Evolutionary conservation across 2,888 invertebrate species (phyloP), one percentile per base, ranked within the genome.

Genomic region (Ellobium chinense): DNA sequence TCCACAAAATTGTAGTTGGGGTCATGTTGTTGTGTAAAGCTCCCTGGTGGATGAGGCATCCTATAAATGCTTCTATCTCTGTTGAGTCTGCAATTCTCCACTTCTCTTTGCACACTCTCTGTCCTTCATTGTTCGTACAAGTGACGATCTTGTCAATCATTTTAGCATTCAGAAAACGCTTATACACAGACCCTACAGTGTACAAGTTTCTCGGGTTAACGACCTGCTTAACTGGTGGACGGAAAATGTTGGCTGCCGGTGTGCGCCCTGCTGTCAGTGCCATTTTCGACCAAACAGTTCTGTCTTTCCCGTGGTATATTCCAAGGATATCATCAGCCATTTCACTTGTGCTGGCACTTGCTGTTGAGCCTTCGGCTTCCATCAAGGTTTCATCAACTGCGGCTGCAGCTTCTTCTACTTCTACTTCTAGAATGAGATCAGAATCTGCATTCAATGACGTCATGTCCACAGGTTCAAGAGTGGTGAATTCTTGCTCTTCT

Each of bases 51-150:
- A 75, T 27, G 36, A 60, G 37, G 27, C 58, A 60, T 36, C 63
- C 46, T 21, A 75, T 63, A 21, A 65, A 46, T 24, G 62, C 62
- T 74, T 60, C 34, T 34, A 60, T 74, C 58, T 60, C 58, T 65
- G 46, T 46, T 7, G 9, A 12, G 18, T 46, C 46, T 18, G 46
- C 18, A 7, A 12, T 46, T 18, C 18, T 29, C 60, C 76, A 65
- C 54, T 31, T 46, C 24, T 46, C 21, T 2, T 34, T 18, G 18
- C n/a, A 21, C 54, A 60, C 37, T 27, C 54, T 46, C 27, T 62
- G 27, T n/a, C 76, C 76, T 66, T 76, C 76, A 29, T 46, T 65
- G 56, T 76, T 76, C n/a, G 76, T 76, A n/a, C 39, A 62, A n/a
- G 4, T 60, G 62, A 62, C 39, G 31, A 74, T 60, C 9, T 7